Evolutionary conservation across 1,140 invertebrate genomes (phyloP).

Genomic region (Drosophila arawakana): DNA sequence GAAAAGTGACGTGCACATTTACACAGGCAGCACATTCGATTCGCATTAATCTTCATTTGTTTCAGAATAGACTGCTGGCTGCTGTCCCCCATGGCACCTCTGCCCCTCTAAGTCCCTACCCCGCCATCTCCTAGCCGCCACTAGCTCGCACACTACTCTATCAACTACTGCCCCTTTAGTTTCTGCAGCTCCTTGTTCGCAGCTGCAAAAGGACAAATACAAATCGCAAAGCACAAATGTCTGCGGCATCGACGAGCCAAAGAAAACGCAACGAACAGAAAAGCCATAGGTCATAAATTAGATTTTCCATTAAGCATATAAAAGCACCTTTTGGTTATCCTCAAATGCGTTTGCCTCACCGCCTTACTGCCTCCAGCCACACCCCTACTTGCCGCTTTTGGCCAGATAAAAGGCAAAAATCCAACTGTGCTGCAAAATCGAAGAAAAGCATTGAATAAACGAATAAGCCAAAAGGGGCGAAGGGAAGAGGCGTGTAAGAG

Average conservation of each 20-base stretch:
- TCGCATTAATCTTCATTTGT: slow-evolving; percentile 83
- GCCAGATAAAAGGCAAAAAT: slow-evolving; percentile 70
- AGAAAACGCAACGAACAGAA: slow-evolving; percentile 80
- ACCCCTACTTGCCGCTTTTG: background rate
- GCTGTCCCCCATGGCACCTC: background rate
- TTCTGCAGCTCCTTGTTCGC: slow-evolving; percentile 21
- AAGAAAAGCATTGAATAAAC: slow-evolving; percentile 82
- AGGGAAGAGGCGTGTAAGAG: background rate
- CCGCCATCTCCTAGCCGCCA: background rate
- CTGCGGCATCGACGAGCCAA: slow-evolving; percentile 71
- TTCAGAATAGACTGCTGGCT: slow-evolving; percentile 75
- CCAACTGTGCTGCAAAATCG: slow-evolving; percentile 80
- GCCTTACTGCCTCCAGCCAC: background rate
- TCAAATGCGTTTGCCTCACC: slow-evolving; percentile 69
- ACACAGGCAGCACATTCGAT: slow-evolving; percentile 79
- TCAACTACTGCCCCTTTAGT: background rate
- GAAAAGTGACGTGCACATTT: slow-evolving; percentile 57
- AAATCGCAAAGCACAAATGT: slow-evolving; percentile 78
- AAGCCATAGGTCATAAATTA: slow-evolving; percentile 83
- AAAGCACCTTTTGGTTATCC: slow-evolving; percentile 83
- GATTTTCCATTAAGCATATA: slow-evolving; percentile 83
- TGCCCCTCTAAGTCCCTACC: slow-evolving; percentile 16
- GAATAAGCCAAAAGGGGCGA: slow-evolving; percentile 48
- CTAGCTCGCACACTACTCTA: no score
- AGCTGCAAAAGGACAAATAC: slow-evolving; percentile 78